Conservation (phyloP, 2,113 vertebrate genomes). For the Ctenodactylus gundi region DNA sequence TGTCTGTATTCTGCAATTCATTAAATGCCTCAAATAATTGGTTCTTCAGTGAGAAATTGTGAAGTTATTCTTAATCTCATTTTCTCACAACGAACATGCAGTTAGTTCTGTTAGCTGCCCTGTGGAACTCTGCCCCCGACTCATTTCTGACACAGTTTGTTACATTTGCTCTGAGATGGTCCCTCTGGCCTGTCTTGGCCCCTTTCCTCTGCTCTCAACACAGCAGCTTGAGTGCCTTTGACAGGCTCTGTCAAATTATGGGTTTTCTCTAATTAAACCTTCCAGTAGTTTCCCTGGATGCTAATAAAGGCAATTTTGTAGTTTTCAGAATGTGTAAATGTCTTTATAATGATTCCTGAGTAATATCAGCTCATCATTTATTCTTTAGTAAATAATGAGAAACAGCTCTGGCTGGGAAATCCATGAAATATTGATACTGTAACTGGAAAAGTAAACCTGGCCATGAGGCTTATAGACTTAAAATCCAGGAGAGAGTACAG, state of each 20-base stretch:
- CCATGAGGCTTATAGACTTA: not conserved
- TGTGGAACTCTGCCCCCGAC: not conserved
- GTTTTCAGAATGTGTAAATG: not conserved
- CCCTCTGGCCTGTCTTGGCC: not conserved
- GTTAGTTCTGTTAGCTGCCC: not conserved
- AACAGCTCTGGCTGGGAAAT: not conserved
- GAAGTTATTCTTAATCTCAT: not conserved
- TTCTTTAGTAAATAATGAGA: not conserved
- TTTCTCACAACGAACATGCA: not conserved
- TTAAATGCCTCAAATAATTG: not conserved
- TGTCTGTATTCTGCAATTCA: not conserved
- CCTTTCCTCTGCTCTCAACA: not conserved
- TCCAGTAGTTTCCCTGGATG: not conserved
- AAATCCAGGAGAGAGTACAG: not conserved
- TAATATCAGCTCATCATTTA: not conserved
- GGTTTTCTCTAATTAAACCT: constrained; percentile 11
- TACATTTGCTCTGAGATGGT: not conserved
- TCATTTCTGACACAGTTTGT: not conserved
- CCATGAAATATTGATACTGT: not conserved
- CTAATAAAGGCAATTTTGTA: constrained; percentile 34
- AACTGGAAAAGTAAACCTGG: not conserved
- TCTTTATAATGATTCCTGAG: not conserved
- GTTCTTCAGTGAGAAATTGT: not conserved
- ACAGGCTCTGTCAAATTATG: not conserved
- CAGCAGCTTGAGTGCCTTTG: not conserved